These are phyloP conservation scores for Eueremaeus valkanovi DNA, from an alignment of 2,888 invertebrate genomes.

Conservation along the genomic window DNA sequence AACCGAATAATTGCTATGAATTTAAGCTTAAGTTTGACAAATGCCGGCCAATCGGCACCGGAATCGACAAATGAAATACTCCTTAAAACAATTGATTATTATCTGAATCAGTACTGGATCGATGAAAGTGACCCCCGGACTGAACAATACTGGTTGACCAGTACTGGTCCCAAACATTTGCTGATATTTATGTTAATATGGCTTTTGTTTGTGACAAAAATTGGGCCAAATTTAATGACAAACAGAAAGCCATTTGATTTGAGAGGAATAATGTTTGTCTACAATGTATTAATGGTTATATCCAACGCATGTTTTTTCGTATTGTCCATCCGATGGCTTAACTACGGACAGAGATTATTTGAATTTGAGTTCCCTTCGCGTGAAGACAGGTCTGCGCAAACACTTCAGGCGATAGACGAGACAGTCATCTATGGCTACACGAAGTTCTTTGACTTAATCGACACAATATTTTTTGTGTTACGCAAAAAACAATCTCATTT, in stretches of 20 bases:
- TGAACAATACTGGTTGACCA: not conserved
- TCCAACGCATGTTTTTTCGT: conserved; percentile 35
- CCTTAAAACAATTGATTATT: not conserved
- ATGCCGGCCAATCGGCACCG: no score
- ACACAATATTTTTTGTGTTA: conserved; percentile 39
- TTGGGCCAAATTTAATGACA: conserved; percentile 32
- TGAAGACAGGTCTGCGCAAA: not conserved
- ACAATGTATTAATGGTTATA: conserved; percentile 30
- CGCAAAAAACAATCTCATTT: conserved; percentile 37
- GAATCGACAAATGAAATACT: no score
- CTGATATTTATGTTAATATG: conserved; percentile 7
- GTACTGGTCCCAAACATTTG: not conserved
- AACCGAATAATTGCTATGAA: no score
- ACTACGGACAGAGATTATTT: conserved; percentile 18
- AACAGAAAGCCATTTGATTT: conserved; percentile 34
- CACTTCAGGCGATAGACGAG: not conserved
- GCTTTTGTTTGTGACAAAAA: conserved; percentile 1
- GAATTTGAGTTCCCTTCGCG: conserved; percentile 35
- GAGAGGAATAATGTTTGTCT: conserved; percentile 24
- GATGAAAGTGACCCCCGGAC: conserved; percentile 33
- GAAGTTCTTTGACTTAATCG: conserved; percentile 36
- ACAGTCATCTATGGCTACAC: conserved; percentile 21
- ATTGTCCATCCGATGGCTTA: conserved; percentile 30
- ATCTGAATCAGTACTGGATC: conserved; percentile 24
- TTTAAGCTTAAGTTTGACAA: no score